Evolutionary conservation across 2,113 vertebrate species (phyloP).

Genomic region (Crotophaga sulcirostris): DNA sequence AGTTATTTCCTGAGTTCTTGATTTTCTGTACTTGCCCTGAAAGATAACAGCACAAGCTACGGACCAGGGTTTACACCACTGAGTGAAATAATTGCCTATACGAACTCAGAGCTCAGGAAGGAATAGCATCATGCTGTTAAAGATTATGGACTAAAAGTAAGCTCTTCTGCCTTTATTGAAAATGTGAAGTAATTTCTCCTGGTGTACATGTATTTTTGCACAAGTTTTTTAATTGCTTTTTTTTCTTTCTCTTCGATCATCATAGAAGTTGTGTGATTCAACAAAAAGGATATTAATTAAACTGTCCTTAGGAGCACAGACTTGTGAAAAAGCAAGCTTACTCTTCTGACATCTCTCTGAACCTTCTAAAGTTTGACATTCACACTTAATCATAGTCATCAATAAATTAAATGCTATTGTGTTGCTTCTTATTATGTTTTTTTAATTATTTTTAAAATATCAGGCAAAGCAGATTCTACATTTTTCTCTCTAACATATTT

Average conservation of each 20-base stretch:
- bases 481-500: background rate
- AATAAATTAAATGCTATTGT: background rate
- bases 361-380: background rate
- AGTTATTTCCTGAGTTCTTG: background rate
- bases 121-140: background rate
- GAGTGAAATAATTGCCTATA: background rate
- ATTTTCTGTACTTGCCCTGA: background rate
- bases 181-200: background rate
- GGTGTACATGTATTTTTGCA: background rate
- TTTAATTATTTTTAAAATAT: background rate
- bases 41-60: background rate
- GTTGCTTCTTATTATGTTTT: background rate
- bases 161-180: background rate
- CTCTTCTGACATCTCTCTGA: background rate
- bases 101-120: background rate
- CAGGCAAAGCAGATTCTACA: background rate
- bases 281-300: background rate
- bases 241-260: background rate
- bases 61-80: background rate
- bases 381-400: background rate
- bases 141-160: background rate
- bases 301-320: background rate
- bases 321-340: background rate
- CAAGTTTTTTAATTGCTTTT: background rate
- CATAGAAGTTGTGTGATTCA: background rate